Evolutionary conservation across 2,113 vertebrate genomes (phyloP), one percentile per base, ranked within the genome.

Genomic region (Dendrocopos noguchii): DNA sequence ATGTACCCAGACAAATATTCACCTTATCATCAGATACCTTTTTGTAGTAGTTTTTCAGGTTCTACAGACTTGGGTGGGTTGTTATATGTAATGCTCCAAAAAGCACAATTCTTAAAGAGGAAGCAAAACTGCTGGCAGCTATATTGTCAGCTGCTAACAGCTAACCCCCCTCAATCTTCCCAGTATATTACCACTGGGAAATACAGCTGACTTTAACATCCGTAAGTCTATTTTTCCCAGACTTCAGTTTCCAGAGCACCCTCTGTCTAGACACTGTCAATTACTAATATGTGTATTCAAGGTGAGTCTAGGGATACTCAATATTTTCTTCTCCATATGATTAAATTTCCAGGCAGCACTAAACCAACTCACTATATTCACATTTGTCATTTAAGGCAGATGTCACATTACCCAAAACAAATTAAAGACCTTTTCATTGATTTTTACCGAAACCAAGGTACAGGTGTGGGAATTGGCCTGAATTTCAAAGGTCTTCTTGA

Each of bases 1-100:
- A 68, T 68, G 89, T 88, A 89, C 84, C 57, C 85, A 93, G 79
- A 80, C 59, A 95, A 94, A 95, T 66, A 86, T 78, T 90, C 77
- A 68, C 46, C 55, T 86, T 87, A 53, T 68, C 60, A 33, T 78
- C 44, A 81, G 44, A 33, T 80, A 95, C 81, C 24, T 34, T 83
- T 83, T 94, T 33, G 7, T 60, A 47, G 86, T 55, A 52, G 85
- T 29, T 94, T 95, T 97, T 97, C 93, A 91, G 76, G 95, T 95
- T 96, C 63, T 91, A 72, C 59, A 78, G 59, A 79, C 82, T 73
- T 73, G 7, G 20, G 18, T 83, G 55, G 21, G 4, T 1, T 87
- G 86, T 89, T 52, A 60, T 20, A 27, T 65, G 55, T 75, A 84
- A 46, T 13, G 6, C 65, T 84, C 72, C 39, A 91, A 85, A 82